phyloP scores from a whole-genome alignment of 2,797 vertebrate species.

The Cheirogaleus major region DNA sequence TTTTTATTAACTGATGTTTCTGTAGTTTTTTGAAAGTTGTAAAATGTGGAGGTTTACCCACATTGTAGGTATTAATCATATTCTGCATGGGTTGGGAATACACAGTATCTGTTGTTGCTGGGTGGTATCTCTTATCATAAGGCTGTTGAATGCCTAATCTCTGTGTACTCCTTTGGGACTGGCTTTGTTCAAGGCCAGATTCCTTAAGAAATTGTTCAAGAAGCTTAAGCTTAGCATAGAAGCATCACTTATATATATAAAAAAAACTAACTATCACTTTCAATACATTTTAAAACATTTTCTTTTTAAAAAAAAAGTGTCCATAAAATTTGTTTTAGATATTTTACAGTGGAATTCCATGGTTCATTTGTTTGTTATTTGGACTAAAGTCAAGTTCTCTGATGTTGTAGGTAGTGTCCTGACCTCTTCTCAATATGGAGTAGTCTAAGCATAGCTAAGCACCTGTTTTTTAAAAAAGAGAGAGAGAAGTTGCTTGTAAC shows the following conservation, averaged over 20 bases:
- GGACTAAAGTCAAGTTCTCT: not conserved
- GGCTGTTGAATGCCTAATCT: not conserved
- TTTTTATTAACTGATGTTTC: not conserved
- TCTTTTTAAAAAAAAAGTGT: not conserved
- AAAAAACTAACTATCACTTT: not conserved
- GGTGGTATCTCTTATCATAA: not conserved
- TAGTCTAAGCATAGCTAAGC: conserved; percentile 55
- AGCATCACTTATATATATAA: not conserved
- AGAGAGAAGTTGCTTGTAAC: conserved; percentile 51
- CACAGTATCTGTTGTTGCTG: not conserved
- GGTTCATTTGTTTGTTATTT: conserved; percentile 37
- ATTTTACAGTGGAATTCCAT: not conserved
- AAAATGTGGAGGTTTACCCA: not conserved
- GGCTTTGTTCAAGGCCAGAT: conserved; percentile 1
- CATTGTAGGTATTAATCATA: not conserved
- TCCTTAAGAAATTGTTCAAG: conserved; percentile 37
- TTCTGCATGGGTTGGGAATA: not conserved
- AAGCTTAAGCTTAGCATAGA: not conserved
- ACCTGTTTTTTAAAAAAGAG: conserved; percentile 59
- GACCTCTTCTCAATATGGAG: conserved; percentile 18
- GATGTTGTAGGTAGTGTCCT: not conserved
- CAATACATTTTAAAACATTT: conserved; percentile 4
- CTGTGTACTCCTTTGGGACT: not conserved
- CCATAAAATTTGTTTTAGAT: not conserved
- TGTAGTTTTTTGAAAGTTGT: not conserved